These are phyloP conservation scores for Cynoglossus semilaevis DNA, from an alignment of 2,113 vertebrate genomes.

Conservation along the genomic window DNA sequence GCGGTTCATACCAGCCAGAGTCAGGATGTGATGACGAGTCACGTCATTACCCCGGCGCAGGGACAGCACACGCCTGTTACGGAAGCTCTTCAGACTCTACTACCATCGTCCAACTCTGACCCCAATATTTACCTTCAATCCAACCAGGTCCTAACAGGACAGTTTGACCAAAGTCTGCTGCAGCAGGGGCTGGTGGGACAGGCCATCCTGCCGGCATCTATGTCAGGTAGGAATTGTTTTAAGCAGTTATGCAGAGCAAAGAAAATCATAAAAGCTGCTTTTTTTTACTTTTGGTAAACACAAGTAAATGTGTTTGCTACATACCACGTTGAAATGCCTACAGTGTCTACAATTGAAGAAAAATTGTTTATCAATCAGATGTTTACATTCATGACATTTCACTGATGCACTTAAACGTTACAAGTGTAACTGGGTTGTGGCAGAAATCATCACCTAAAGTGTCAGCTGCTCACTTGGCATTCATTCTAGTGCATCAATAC, in stretches of 20 bases:
- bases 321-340: too few species aligned
- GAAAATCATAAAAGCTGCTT: too few species aligned
- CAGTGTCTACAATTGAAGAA: too few species aligned
- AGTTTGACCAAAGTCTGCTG: slow-evolving; percentile 88
- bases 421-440: neutral
- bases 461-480: neutral
- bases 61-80: slow-evolving; percentile 68
- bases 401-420: neutral
- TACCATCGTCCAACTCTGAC: slow-evolving; percentile 79
- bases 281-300: too few species aligned
- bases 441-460: neutral
- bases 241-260: too few species aligned
- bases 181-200: slow-evolving; percentile 90
- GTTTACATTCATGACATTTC: too few species aligned
- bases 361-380: too few species aligned
- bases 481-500: neutral
- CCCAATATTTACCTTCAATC: slow-evolving; percentile 89
- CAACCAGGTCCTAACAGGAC: slow-evolving; percentile 84
- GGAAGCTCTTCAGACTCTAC: slow-evolving; percentile 81
- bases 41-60: neutral
- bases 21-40: slow-evolving; percentile 18
- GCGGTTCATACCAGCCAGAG: slow-evolving; percentile 65
- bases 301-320: too few species aligned
- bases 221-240: slow-evolving; percentile 83
- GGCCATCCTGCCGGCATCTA: slow-evolving; percentile 89